Evolutionary conservation across 2,113 vertebrate species (phyloP).

Genomic region (Pyxicephalus adspersus): DNA sequence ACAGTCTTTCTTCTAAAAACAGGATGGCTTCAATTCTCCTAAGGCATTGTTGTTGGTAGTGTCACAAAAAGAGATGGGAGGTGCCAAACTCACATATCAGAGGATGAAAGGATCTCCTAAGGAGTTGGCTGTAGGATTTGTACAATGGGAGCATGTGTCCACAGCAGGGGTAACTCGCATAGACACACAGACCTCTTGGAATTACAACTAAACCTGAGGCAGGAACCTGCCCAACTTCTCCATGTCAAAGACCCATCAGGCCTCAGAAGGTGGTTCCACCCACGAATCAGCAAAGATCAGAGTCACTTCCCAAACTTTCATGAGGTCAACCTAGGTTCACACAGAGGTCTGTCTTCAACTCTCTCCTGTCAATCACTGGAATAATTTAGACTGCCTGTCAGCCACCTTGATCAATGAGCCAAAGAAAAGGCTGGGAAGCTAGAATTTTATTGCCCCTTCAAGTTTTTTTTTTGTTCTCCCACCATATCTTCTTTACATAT

Average conservation of each 20-base stretch:
- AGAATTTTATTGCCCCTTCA: conserved; percentile 50
- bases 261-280: conserved; percentile 34
- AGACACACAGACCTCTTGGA: conserved; percentile 38
- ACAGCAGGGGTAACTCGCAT: conserved; percentile 46
- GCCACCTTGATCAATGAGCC: conserved; percentile 54
- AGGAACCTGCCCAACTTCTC: conserved; percentile 44
- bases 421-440: conserved; percentile 43
- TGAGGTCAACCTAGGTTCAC: conserved; percentile 50
- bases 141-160: conserved; percentile 54
- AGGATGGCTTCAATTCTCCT: conserved; percentile 31
- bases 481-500: conserved; percentile 55
- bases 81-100: conserved; percentile 20
- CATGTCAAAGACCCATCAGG: conserved; percentile 55
- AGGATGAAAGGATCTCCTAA: conserved; percentile 43
- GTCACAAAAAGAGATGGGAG: conserved; percentile 40
- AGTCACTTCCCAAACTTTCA: conserved; percentile 47
- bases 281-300: conserved; percentile 53
- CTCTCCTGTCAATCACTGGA: conserved; percentile 46
- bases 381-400: conserved; percentile 57
- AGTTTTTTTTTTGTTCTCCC: conserved; percentile 52
- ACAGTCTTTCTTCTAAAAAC: conserved; percentile 37
- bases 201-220: conserved; percentile 52
- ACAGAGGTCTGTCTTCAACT: conserved; percentile 31
- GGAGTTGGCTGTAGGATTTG: conserved; percentile 12
- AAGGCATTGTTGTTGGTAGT: conserved; percentile 36